A percentile compares a stretch with the other conserved stretches of the same genome.
phyloP scores from a whole-genome alignment of 2,113 vertebrate species.

The Synchiropus splendidus region DNA sequence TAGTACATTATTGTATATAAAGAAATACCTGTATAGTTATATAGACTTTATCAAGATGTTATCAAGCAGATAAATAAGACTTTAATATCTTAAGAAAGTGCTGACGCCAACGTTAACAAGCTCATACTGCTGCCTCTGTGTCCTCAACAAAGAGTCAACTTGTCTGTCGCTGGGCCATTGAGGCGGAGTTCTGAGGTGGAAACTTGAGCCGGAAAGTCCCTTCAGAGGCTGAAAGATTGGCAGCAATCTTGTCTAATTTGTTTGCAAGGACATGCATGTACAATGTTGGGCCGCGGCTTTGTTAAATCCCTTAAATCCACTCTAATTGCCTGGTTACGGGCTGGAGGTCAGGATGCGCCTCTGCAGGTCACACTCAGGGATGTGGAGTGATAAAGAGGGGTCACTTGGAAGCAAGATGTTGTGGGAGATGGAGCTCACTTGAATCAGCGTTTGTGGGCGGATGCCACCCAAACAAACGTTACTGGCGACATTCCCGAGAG shows the following conservation, averaged over 20 bases:
- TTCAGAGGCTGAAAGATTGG: slow-evolving; percentile 17
- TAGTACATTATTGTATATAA: too few relatives aligned
- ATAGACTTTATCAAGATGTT: too few relatives aligned
- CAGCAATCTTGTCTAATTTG: slow-evolving; percentile 28
- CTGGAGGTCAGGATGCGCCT: slow-evolving; percentile 43
- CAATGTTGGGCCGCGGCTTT: background rate
- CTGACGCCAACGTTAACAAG: too few relatives aligned
- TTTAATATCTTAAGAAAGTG: too few relatives aligned
- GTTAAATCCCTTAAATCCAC: slow-evolving; percentile 31
- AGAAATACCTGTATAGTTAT: too few relatives aligned
- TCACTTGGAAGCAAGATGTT: background rate
- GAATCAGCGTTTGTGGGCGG: background rate
- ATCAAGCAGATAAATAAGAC: too few relatives aligned
- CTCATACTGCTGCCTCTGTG: too few relatives aligned
- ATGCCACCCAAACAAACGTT: too few relatives aligned
- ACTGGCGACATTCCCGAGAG: too few relatives aligned
- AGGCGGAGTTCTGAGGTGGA: background rate
- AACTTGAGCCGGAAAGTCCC: slow-evolving; percentile 21
- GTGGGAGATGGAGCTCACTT: too few relatives aligned
- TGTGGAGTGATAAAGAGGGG: slow-evolving; percentile 24
- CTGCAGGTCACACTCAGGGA: slow-evolving; percentile 32
- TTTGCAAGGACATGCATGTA: slow-evolving; percentile 32
- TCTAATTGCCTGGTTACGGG: slow-evolving; percentile 32
- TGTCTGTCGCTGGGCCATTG: too few relatives aligned
- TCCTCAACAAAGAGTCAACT: background rate